A percentile compares a stretch with the other conserved stretches of the same genome.
Evolutionary conservation across 2,888 invertebrate genomes (phyloP).

Genomic region (Epirrita christyi): DNA sequence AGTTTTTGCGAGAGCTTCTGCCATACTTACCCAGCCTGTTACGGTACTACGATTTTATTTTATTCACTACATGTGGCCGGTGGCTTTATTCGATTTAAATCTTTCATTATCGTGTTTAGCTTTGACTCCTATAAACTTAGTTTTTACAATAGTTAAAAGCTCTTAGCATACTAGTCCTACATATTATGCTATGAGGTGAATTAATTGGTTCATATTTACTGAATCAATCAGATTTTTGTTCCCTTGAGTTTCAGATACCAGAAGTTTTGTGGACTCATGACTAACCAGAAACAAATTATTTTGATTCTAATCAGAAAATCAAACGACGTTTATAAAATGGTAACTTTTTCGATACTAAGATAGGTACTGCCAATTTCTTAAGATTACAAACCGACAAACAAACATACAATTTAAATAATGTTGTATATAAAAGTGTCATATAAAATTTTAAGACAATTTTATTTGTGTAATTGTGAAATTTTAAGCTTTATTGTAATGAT

Average conservation of each 20-base stretch:
- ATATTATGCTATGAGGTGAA: no score
- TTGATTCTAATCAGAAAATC: not conserved
- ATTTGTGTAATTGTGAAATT: conserved; percentile 23
- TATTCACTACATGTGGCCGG: conserved; percentile 18
- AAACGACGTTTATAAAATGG: no score
- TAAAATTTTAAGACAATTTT: conserved; percentile 15
- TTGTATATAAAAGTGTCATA: not conserved
- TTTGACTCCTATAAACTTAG: not conserved
- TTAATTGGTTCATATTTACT: no score
- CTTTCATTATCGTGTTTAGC: conserved; percentile 11
- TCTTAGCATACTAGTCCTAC: no score
- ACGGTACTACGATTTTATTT: conserved; percentile 35
- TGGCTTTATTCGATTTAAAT: conserved; percentile 12
- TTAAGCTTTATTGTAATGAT: conserved; percentile 26
- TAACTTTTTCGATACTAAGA: not conserved
- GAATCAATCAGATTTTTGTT: no score
- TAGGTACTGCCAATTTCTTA: no score
- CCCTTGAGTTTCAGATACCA: no score
- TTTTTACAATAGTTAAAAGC: no score
- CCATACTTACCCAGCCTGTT: conserved; percentile 37
- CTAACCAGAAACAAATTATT: not conserved
- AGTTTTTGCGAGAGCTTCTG: conserved; percentile 39
- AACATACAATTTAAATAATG: not conserved
- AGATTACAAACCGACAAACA: not conserved
- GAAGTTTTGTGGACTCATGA: not conserved